A percentile compares a stretch with the other conserved stretches of the same genome.
phyloP scores from a whole-genome alignment of 1,140 invertebrate genomes.

The Anthonomus grandis region DNA sequence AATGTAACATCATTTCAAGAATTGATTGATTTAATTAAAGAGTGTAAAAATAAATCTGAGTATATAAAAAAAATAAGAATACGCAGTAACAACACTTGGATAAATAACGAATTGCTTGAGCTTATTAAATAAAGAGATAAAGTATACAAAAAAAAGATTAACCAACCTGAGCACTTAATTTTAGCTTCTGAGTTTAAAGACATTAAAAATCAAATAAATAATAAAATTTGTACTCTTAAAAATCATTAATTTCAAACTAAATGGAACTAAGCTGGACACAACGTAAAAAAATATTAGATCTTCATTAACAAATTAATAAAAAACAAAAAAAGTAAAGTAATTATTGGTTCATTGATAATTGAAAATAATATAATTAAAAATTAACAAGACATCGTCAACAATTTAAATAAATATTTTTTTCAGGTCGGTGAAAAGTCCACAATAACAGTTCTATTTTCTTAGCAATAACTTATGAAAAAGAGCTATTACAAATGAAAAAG shows the following conservation, averaged over 20 bases:
- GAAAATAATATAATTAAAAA: too few relatives aligned
- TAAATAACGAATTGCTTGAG: too few relatives aligned
- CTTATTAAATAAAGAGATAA: neutral
- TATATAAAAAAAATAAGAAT: too few relatives aligned
- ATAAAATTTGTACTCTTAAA: neutral
- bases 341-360: neutral
- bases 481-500: neutral
- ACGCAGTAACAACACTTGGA: too few relatives aligned
- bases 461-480: neutral
- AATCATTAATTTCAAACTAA: neutral
- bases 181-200: slow-evolving; percentile 2
- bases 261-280: neutral
- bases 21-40: neutral
- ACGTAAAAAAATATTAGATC: neutral
- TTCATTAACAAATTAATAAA: neutral
- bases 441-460: too few relatives aligned
- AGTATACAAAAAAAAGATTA: neutral
- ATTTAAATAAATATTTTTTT: too few relatives aligned
- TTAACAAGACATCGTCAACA: too few relatives aligned
- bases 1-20: neutral
- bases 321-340: slow-evolving; percentile 1
- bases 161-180: neutral
- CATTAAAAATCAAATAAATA: slow-evolving; percentile 4
- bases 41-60: too few relatives aligned
- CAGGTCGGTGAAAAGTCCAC: too few relatives aligned